A percentile compares a stretch with the other conserved stretches of the same genome.
Evolutionary conservation across 2,113 vertebrate genomes (phyloP).

Genomic region (Siniperca chuatsi): DNA sequence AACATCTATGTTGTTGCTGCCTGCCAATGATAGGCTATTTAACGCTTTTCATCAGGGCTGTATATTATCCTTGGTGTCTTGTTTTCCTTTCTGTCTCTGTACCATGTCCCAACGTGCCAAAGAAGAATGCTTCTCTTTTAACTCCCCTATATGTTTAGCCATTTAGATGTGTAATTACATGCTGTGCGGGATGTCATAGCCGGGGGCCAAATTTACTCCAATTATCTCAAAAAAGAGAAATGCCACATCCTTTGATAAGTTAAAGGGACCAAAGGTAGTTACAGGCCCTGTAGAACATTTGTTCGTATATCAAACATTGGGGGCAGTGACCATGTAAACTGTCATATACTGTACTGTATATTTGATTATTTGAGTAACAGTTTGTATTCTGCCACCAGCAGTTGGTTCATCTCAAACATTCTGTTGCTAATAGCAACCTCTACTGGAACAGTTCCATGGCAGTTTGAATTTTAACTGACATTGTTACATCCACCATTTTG

Average conservation of each 20-base stretch:
- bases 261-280: neutral
- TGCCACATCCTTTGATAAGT: conserved; percentile 35
- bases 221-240: conserved; percentile 36
- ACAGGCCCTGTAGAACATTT: neutral
- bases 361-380: neutral
- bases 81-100: conserved; percentile 51
- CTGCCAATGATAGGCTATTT: conserved; percentile 27
- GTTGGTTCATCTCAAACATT: neutral
- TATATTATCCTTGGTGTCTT: conserved; percentile 30
- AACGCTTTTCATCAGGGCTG: conserved; percentile 28
- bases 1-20: conserved; percentile 20
- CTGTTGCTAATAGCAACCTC: neutral
- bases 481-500: neutral
- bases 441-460: neutral
- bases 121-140: conserved; percentile 71
- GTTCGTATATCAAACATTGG: neutral
- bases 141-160: conserved; percentile 56
- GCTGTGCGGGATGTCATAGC: conserved; percentile 34
- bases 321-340: neutral
- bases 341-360: neutral
- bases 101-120: conserved; percentile 68
- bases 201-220: conserved; percentile 33
- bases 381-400: neutral
- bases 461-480: neutral
- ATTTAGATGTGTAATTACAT: conserved; percentile 73